A percentile compares a stretch with the other conserved stretches of the same genome.
Evolutionary conservation across 2,888 invertebrate species (phyloP).

Genomic region (Neocrepidodera transversa): DNA sequence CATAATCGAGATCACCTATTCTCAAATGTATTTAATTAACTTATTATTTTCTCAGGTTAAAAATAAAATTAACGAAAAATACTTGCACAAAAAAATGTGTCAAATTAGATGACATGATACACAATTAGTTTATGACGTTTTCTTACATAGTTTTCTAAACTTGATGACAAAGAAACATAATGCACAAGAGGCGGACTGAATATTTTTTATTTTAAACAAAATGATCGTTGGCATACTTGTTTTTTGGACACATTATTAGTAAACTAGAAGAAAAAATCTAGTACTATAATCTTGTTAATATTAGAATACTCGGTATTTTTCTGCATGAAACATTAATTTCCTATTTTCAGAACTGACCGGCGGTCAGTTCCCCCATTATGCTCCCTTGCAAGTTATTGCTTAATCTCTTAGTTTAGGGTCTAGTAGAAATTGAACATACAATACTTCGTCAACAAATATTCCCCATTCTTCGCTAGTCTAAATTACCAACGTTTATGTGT

Average conservation of each 20-base stretch:
- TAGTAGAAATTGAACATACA: slow-evolving; percentile 36
- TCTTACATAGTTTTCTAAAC: too few relatives aligned
- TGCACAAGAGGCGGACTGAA: too few relatives aligned
- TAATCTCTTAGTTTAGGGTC: slow-evolving; percentile 54
- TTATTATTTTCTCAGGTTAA: background rate
- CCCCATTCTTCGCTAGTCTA: slow-evolving; percentile 38
- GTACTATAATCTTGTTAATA: too few relatives aligned
- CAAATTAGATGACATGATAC: background rate
- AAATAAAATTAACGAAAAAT: background rate
- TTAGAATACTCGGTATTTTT: background rate
- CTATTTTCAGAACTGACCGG: slow-evolving; percentile 49
- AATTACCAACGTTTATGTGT: slow-evolving; percentile 47
- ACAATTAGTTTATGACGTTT: background rate
- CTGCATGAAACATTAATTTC: slow-evolving; percentile 7
- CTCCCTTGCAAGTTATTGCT: slow-evolving; percentile 57
- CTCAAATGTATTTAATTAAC: background rate
- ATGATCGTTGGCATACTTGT: too few relatives aligned
- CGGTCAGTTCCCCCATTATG: slow-evolving; percentile 54
- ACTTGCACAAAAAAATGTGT: background rate
- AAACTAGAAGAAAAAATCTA: too few relatives aligned
- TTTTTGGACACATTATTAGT: too few relatives aligned
- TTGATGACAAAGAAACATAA: too few relatives aligned
- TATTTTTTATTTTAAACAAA: too few relatives aligned
- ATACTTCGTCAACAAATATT: slow-evolving; percentile 56
- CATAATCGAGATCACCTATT: background rate